Percentiles rank a stretch among this genome's conserved stretches.
Conservation (phyloP, 1,140 invertebrate genomes). For the Latrodectus geometricus region DNA sequence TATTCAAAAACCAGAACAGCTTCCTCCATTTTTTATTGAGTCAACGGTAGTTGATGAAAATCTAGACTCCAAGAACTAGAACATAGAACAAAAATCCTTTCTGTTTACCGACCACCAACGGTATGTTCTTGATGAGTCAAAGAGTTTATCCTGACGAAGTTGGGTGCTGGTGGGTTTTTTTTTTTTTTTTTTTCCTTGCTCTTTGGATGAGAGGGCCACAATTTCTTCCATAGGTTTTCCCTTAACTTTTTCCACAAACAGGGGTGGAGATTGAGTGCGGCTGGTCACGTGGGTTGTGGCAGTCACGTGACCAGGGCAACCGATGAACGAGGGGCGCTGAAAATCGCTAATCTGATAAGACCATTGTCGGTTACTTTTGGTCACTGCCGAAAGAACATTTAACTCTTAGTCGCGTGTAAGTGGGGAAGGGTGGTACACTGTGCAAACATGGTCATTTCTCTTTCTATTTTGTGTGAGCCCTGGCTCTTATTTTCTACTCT, state of each 20-base stretch:
- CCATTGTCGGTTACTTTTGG: constrained; percentile 59
- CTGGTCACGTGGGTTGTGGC: constrained; percentile 43
- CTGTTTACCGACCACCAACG: constrained; percentile 37
- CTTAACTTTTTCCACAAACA: constrained; percentile 61
- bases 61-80: neutral
- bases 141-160: constrained; percentile 45
- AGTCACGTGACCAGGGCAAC: constrained; percentile 51
- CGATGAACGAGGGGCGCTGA: constrained; percentile 45
- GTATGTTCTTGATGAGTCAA: constrained; percentile 31
- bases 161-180: neutral
- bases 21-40: neutral
- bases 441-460: constrained; percentile 47
- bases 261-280: constrained; percentile 58
- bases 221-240: constrained; percentile 27
- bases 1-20: too few species aligned
- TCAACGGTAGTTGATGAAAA: neutral
- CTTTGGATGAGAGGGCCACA: constrained; percentile 36
- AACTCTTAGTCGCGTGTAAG: constrained; percentile 45
- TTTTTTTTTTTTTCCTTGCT: neutral
- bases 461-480: constrained; percentile 16
- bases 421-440: neutral
- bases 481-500: constrained; percentile 1
- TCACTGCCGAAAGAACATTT: constrained; percentile 43
- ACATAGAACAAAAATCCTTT: neutral
- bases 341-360: constrained; percentile 59